Percentiles rank a stretch among this genome's conserved stretches.
These are phyloP conservation scores for Campoletis sonorensis DNA, from an alignment of 1,140 invertebrate species.

Conservation along the genomic window DNA sequence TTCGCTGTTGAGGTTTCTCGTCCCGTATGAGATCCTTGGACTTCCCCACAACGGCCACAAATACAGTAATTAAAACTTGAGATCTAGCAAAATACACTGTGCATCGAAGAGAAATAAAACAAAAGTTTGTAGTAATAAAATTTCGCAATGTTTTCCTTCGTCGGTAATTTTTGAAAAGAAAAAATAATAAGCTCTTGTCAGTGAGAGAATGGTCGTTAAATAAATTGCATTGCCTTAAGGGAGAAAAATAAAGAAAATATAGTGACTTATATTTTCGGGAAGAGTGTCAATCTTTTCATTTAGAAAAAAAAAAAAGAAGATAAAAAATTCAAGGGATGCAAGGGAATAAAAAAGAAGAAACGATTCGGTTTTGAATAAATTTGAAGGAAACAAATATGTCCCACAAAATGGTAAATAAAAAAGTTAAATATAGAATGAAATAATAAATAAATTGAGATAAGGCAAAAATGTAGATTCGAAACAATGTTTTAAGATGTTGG, in stretches of 20 bases:
- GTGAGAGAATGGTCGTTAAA: background rate
- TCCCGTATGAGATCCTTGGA: background rate
- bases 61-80: slow-evolving; percentile 11
- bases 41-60: background rate
- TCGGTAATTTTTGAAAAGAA: background rate
- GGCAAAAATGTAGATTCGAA: no score
- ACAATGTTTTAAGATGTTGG: no score
- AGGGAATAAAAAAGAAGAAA: no score
- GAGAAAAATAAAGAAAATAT: background rate
- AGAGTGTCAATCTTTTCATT: no score
- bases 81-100: background rate
- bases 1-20: background rate
- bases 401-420: background rate
- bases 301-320: no score
- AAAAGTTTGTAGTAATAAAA: background rate
- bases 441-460: no score
- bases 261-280: no score
- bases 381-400: no score
- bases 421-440: no score
- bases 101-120: background rate
- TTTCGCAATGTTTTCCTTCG: background rate
- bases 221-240: background rate
- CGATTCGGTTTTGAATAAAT: no score
- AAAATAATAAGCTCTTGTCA: background rate
- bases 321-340: no score